These are phyloP conservation scores for Nesometra sesokonis DNA, from an alignment of 35 echinoderm and acorn worm genomes.

Conservation along the genomic window DNA sequence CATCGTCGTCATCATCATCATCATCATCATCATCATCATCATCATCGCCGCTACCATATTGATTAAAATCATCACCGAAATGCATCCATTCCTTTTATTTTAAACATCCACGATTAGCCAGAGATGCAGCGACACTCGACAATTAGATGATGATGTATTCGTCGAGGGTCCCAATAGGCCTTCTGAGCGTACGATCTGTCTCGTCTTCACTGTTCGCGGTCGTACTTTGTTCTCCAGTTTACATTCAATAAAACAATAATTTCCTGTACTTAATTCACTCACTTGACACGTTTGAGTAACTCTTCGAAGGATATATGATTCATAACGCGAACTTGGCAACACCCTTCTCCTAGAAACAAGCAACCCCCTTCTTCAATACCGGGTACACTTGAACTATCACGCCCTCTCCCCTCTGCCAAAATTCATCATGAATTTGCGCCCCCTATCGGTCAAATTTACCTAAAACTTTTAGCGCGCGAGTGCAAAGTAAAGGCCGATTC, in stretches of 20 bases:
- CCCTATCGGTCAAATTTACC: neutral
- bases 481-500: no score
- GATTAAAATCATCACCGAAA: no score
- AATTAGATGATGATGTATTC: neutral
- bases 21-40: conserved; percentile 21
- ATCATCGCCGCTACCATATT: conserved; percentile 15
- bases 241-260: conserved; percentile 1
- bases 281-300: neutral
- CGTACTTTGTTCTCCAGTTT: neutral
- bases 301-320: neutral
- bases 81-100: neutral
- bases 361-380: neutral
- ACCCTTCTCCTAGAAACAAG: neutral
- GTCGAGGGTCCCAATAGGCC: neutral
- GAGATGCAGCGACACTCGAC: neutral
- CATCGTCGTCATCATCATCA: conserved; percentile 5
- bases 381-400: neutral
- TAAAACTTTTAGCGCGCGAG: no score
- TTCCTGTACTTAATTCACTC: neutral
- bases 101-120: neutral
- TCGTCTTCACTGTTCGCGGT: neutral
- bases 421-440: neutral
- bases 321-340: neutral
- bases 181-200: neutral
- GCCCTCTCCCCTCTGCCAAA: neutral